Evolutionary conservation across 1,140 invertebrate genomes (phyloP).

Genomic region (Neomicropteryx cornuta): DNA sequence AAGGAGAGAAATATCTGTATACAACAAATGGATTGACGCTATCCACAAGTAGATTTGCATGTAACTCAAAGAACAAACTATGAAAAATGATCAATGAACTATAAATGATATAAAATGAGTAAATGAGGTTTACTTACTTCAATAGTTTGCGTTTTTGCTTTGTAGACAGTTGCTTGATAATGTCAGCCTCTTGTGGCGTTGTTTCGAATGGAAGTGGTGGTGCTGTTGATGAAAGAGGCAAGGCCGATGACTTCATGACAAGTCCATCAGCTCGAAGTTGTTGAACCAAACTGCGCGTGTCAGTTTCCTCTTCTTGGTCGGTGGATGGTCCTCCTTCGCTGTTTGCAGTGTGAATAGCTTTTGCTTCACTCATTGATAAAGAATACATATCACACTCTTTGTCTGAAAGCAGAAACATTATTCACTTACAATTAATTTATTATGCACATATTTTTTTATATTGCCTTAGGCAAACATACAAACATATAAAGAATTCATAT

Average conservation of each 20-base stretch:
- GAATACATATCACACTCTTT: slow-evolving; percentile 92
- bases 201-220: slow-evolving; percentile 42
- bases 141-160: slow-evolving; percentile 87
- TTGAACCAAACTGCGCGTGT: slow-evolving; percentile 62
- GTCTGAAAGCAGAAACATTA: slow-evolving; percentile 41
- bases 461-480: neutral
- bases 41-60: neutral
- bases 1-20: slow-evolving; percentile 9
- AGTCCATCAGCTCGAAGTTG: slow-evolving; percentile 90
- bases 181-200: slow-evolving; percentile 52
- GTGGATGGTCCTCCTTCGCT: slow-evolving; percentile 42
- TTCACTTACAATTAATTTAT: slow-evolving; percentile 3
- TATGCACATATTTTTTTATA: neutral
- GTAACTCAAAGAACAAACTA: neutral
- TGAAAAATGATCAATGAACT: slow-evolving; percentile 6
- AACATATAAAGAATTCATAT: no score
- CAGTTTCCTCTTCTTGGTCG: slow-evolving; percentile 44
- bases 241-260: slow-evolving; percentile 67
- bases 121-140: slow-evolving; percentile 46
- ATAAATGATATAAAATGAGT: slow-evolving; percentile 11
- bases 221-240: slow-evolving; percentile 34
- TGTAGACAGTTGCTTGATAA: slow-evolving; percentile 71
- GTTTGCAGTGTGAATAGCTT: slow-evolving; percentile 41
- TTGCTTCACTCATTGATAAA: slow-evolving; percentile 59
- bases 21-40: neutral